These are phyloP conservation scores for Pammene aurita DNA, from an alignment of 2,888 invertebrate genomes.

Conservation along the genomic window DNA sequence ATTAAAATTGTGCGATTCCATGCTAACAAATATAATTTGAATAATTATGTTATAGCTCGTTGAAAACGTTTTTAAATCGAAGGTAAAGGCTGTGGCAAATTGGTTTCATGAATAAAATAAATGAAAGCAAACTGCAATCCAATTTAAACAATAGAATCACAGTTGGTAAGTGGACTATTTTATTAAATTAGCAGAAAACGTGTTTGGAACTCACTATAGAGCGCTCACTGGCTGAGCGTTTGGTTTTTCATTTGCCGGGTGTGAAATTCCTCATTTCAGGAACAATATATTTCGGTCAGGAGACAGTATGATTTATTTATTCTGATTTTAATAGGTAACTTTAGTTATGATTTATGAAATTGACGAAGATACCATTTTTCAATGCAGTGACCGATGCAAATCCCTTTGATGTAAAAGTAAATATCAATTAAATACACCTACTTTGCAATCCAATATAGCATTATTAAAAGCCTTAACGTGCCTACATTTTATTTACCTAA, in stretches of 20 bases:
- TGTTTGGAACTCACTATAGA: slow-evolving; percentile 18
- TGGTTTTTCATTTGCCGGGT: slow-evolving; percentile 20
- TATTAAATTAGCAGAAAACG: slow-evolving; percentile 30
- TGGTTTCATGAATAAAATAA: not conserved
- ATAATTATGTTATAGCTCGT: too few relatives aligned
- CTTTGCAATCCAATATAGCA: too few relatives aligned
- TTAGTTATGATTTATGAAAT: too few relatives aligned
- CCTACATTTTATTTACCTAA: too few relatives aligned
- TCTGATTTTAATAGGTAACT: not conserved
- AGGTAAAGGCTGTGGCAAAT: slow-evolving; percentile 2
- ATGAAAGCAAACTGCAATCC: not conserved
- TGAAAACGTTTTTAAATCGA: not conserved
- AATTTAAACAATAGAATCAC: slow-evolving; percentile 20
- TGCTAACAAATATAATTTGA: too few relatives aligned
- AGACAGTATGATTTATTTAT: not conserved
- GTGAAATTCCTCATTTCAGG: slow-evolving; percentile 7
- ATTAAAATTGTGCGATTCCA: not conserved
- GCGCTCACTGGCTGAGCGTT: slow-evolving; percentile 3
- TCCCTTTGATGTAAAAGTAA: too few relatives aligned
- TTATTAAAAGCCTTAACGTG: too few relatives aligned
- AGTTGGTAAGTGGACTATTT: not conserved
- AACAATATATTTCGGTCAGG: not conserved
- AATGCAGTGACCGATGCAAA: too few relatives aligned
- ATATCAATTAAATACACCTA: too few relatives aligned
- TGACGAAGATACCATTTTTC: too few relatives aligned